Evolutionary conservation across 2,113 vertebrate genomes (phyloP), one percentile per base, ranked within the genome.

Genomic region (Hydrochoerus hydrochaeris): DNA sequence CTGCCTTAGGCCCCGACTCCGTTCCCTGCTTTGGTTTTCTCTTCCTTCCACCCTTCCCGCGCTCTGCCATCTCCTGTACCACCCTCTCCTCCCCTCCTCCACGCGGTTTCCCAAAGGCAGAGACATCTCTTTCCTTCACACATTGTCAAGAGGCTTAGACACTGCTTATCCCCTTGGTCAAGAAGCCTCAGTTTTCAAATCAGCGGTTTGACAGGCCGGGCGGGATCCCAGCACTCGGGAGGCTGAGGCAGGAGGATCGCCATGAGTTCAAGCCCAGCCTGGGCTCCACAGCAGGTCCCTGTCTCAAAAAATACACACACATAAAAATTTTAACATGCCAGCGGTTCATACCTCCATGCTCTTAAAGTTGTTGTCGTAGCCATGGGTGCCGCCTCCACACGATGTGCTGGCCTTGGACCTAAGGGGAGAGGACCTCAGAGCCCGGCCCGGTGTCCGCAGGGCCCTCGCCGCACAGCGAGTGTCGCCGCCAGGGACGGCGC

Each of bases 341-440:
- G 44, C 26, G 28, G 75, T 30, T 44, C 12, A 81, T 98, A 99
- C 99, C 99, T 99, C 98, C 99, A 99, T 99, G 98, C 99, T 99
- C 98, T 98, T 98, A 98, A 99, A 99, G 80, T 99, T 87, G 0
- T 99, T 99, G 98, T 99, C 98, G 49, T 99, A 99, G 84, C 99
- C 99, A 52, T 99, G 99, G 98, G 99, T 99, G 65, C 99, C 99
- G 9, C 99, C 99, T 0, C 41, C 95, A 96, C 99, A 99, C 91
- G 5, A 98, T 26, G 97, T 99, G 46, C 98, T 99, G 7, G 0
- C 0, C 3, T 0, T 0, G 0, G 93, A 93, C 57, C 99, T 99
- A 98, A 71, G 84, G 75, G 97, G 80, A 98, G 97, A 98, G 1
- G 78, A 96, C n/a, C 69, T 58, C 1, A 95, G 6, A 63, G 30